These are phyloP conservation scores for Garrulus glandarius DNA, from an alignment of 2,797 vertebrate species.

Conservation along the genomic window DNA sequence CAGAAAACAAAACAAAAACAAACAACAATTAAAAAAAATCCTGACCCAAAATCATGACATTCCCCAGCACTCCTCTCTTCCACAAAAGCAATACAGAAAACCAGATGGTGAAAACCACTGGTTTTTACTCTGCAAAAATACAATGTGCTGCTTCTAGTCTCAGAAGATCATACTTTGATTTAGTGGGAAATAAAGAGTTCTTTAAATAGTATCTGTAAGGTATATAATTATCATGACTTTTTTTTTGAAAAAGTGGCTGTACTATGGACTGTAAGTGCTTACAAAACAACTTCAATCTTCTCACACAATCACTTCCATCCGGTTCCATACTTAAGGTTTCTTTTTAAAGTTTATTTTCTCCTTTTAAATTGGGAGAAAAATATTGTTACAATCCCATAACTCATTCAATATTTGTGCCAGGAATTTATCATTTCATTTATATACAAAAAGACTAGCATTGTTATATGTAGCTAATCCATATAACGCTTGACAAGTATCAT, in stretches of 20 bases:
- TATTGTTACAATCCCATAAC: background rate
- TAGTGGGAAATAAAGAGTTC: background rate
- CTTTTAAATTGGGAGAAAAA: background rate
- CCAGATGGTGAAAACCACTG: background rate
- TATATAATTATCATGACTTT: background rate
- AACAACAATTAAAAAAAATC: background rate
- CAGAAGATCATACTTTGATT: background rate
- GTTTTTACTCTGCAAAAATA: background rate
- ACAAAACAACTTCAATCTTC: background rate
- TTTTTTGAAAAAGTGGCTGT: background rate
- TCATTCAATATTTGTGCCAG: background rate
- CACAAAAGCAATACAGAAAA: background rate
- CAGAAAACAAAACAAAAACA: background rate
- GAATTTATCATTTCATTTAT: background rate
- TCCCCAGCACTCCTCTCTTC: accelerated
- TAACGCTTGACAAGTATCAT: background rate
- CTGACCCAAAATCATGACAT: background rate
- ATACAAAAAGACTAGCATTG: background rate
- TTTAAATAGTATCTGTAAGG: background rate
- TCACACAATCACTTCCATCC: background rate
- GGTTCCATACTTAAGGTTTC: background rate
- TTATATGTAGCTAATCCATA: background rate
- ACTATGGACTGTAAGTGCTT: background rate
- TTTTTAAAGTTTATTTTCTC: background rate
- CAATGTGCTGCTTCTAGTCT: background rate